Evolutionary conservation across 2,797 vertebrate species (phyloP), one percentile per base, ranked within the genome.

Genomic region (Tangara arthus): DNA sequence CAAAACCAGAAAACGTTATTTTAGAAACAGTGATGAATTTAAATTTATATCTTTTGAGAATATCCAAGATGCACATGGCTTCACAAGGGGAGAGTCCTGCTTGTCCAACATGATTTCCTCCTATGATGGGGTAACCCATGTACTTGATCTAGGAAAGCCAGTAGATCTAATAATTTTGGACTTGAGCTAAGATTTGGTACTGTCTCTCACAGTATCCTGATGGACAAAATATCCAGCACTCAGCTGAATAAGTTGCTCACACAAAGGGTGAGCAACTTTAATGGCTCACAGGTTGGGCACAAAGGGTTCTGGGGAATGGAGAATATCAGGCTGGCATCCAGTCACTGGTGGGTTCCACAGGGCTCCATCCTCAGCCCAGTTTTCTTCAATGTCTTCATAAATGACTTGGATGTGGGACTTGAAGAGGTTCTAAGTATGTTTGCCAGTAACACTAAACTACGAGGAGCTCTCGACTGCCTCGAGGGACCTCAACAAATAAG

Each of bases 391-490:
- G 2, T 16, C 55, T 41, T 68, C 15, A 41, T 47, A 14, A 41
- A 35, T 53, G 0, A 27, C 34, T 41, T 66, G 26, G 26, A 23
- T 12, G 2, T 12, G 22, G 55, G n/a, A 24, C 55, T 57, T 57
- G 34, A 57, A 35, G 56, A 26, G 34, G 6, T 35, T 26, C 34
- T 12, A 57, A 15, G 8, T 23, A 34, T 26, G 9, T 81, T 66
- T 60, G 21, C 24, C 22, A 21, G 6, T 46, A 52, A 20, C 39
- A 22, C 21, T 22, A 23, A 66, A 32, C 8, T 26, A 9, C 28
- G n/a, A 59, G 26, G 26, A 52, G 21, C 24, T 59, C 20, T 34
- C 0, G 0, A 9, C 7, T 57, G 8, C 16, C 37, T 44, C 2
- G 0, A 72, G 37, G 28, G 27, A 44, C 6, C 20, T 37, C 5